Evolutionary conservation across 2,797 vertebrate species (phyloP).

Genomic region (Petrocephalus schoutedeni): DNA sequence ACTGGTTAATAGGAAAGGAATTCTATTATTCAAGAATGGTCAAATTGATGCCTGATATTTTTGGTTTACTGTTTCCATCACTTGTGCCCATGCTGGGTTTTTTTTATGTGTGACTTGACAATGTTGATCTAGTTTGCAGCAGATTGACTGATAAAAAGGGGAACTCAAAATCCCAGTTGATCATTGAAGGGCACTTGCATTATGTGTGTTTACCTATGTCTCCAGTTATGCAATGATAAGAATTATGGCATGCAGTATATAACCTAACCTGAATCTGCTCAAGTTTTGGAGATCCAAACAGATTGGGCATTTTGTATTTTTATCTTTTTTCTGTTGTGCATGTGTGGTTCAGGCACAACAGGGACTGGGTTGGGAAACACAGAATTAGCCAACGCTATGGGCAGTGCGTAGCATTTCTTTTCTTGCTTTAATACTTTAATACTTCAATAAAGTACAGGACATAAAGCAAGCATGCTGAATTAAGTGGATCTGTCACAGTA

Average conservation of each 20-base stretch:
- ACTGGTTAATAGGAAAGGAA: background rate
- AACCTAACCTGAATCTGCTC: background rate
- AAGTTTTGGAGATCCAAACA: background rate
- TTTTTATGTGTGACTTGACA: background rate
- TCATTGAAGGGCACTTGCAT: background rate
- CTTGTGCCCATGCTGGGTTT: background rate
- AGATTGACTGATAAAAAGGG: background rate
- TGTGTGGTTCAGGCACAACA: background rate
- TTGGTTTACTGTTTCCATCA: background rate
- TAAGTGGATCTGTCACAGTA: background rate
- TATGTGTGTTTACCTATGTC: background rate
- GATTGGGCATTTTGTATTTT: background rate
- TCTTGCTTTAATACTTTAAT: background rate
- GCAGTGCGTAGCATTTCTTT: background rate
- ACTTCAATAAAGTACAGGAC: background rate
- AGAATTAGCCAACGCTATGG: background rate
- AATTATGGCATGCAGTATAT: background rate
- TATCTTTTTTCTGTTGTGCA: background rate
- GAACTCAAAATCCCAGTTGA: background rate
- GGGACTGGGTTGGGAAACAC: too few relatives aligned
- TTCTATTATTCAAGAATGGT: background rate
- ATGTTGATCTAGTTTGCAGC: background rate
- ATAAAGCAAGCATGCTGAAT: background rate
- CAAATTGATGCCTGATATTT: background rate
- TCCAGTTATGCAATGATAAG: background rate